A percentile compares a stretch with the other conserved stretches of the same genome.
Conservation (phyloP, 2,797 vertebrate species). For the Pseudochirops corinnae region DNA sequence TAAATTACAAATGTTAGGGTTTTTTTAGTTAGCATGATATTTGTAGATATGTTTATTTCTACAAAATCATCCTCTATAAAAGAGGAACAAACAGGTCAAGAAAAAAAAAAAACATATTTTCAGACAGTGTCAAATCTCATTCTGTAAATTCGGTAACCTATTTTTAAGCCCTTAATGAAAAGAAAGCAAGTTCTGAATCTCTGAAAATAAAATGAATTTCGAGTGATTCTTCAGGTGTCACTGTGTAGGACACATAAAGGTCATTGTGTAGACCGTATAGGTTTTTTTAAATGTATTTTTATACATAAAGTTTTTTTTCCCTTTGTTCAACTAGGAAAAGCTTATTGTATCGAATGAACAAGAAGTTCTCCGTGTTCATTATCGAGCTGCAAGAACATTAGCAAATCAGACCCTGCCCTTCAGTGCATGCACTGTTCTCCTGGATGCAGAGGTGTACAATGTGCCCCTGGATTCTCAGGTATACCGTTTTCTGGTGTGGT, state of each 20-base stretch:
- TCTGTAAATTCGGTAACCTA: constrained; percentile 29
- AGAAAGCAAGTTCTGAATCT: constrained; percentile 29
- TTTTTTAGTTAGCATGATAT: not conserved
- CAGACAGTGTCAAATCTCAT: not conserved
- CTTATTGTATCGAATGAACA: constrained; percentile 99
- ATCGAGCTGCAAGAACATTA: constrained; percentile 96
- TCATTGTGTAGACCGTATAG: constrained; percentile 12
- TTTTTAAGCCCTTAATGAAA: constrained; percentile 46
- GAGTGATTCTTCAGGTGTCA: constrained; percentile 42
- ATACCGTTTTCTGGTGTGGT: constrained; percentile 45
- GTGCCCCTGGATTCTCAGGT: constrained; percentile 98
- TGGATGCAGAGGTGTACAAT: constrained; percentile 98
- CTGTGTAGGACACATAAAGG: not conserved
- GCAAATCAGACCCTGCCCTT: constrained; percentile 99
- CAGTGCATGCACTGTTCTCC: constrained; percentile 97
- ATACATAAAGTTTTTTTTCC: constrained; percentile 45
- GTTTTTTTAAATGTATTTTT: not conserved
- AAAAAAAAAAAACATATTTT: constrained; percentile 14
- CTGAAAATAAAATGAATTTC: constrained; percentile 27
- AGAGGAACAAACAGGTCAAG: constrained; percentile 28
- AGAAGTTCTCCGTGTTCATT: constrained; percentile 97
- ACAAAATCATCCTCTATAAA: constrained; percentile 28
- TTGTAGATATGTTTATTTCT: constrained; percentile 41
- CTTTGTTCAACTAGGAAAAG: constrained; percentile 91
- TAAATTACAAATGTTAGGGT: not conserved